Evolutionary conservation across 2,888 invertebrate species (phyloP).

Genomic region (Yponomeuta evonymella): DNA sequence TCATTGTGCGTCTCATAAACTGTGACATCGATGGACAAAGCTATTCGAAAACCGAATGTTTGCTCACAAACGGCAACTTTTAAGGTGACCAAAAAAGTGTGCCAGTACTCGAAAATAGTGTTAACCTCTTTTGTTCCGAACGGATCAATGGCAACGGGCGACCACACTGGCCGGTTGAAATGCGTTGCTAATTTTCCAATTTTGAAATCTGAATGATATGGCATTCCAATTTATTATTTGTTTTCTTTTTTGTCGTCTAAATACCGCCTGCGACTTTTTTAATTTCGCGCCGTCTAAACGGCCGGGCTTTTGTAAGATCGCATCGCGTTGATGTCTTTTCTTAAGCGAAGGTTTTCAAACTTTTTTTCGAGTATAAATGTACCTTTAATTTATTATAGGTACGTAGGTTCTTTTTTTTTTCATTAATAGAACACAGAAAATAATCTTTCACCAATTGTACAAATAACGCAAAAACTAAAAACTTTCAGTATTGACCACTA

Average conservation of each 20-base stretch:
- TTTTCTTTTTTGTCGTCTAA: constrained; percentile 14
- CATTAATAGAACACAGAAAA: no score
- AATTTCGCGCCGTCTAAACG: neutral
- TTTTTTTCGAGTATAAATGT: neutral
- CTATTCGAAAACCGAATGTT: constrained; percentile 37
- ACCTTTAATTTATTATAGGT: no score
- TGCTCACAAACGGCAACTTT: constrained; percentile 44
- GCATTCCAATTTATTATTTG: constrained; percentile 24
- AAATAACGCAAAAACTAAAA: no score
- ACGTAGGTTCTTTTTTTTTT: no score
- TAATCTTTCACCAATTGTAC: no score
- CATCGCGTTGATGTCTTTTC: constrained; percentile 23
- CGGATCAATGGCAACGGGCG: constrained; percentile 46
- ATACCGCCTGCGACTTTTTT: constrained; percentile 9
- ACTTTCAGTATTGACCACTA: no score
- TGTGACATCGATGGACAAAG: constrained; percentile 36
- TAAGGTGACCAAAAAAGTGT: constrained; percentile 31
- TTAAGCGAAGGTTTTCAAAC: neutral
- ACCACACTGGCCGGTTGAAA: constrained; percentile 61
- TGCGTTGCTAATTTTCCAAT: constrained; percentile 69
- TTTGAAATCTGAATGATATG: constrained; percentile 36
- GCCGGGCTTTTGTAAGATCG: neutral
- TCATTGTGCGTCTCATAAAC: constrained; percentile 44
- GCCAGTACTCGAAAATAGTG: constrained; percentile 23
- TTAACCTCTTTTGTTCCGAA: constrained; percentile 37